Conservation (phyloP, 2,797 vertebrate genomes). For the Otus scops region DNA sequence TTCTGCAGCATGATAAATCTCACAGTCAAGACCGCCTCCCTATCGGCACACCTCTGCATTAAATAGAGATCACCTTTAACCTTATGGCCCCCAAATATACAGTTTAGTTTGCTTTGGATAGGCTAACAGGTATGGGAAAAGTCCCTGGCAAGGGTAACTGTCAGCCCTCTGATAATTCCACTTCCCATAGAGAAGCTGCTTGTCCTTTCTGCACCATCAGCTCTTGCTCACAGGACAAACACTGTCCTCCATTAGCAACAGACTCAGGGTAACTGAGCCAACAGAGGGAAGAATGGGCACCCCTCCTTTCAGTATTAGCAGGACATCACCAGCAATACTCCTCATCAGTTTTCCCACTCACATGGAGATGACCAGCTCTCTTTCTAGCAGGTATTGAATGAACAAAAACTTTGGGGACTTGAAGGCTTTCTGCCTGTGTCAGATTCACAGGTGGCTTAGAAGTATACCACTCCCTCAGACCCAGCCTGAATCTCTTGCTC, state of each 20-base stretch:
- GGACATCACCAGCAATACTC: not conserved
- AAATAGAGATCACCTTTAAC: not conserved
- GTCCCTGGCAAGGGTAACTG: not conserved
- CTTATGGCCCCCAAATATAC: not conserved
- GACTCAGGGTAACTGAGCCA: not conserved
- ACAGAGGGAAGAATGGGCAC: not conserved
- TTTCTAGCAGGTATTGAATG: not conserved
- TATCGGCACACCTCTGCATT: not conserved
- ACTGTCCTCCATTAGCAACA: not conserved
- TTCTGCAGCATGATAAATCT: not conserved
- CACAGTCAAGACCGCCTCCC: not conserved
- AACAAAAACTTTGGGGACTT: not conserved
- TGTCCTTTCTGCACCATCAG: not conserved
- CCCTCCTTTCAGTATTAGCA: not conserved
- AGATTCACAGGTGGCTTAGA: not conserved
- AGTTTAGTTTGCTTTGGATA: not conserved
- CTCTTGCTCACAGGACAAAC: not conserved
- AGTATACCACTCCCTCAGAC: not conserved
- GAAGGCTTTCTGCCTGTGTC: not conserved
- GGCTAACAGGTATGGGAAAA: not conserved
- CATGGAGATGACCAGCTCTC: not conserved
- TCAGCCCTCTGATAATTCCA: not conserved
- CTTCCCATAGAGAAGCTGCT: not conserved
- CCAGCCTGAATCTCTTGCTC: not conserved
- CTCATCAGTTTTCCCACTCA: not conserved